Evolutionary conservation across 2,888 invertebrate species (phyloP), one percentile per base, ranked within the genome.

Genomic region (Tetramorium bicarinatum): DNA sequence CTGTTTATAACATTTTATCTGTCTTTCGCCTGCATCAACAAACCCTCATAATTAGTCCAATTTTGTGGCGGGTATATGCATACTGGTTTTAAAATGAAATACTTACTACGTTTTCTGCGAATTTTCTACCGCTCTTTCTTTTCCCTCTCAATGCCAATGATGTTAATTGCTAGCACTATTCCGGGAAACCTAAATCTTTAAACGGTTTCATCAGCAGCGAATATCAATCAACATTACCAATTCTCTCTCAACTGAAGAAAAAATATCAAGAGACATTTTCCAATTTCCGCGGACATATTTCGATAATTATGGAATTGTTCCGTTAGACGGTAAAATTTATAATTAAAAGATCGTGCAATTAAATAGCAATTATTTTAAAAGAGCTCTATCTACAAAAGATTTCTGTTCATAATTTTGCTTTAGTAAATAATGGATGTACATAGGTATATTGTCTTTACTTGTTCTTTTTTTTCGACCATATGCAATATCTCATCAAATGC

Each of bases 91-190:
- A 77, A 79, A 89, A 87, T 84, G 81, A 82, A 84, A 88, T 89
- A 84, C 84, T 90, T 90, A 84, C 82, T 85, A 87, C 82, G 83
- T 89, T 87, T 85, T 85, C 85, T 77, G 54, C 56, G 82, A 82
- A 81, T 85, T 88, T 87, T 86, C 89, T 69, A 81, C 75, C 75
- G 80, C 71, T 76, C 64, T 83, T 81, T 76, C 64, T 87, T 81
- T 79, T 84, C 81, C 72, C 85, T 89, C 88, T 88, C 90, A 91
- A 91, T 88, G 87, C 47, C 79, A 62, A 54, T 49, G 52, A 62
- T 75, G 61, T 92, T 93, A 94, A 94, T 94, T 93, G 92, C 91
- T 90, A 62, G 89, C 91, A 90, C 21, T 71, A 79, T 59, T 47
- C 72, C 21, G 59, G 8, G 59, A 61, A 71, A 34, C 21, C 56